phyloP scores from a whole-genome alignment of 2,113 vertebrate genomes.

The Corvus moneduloides region DNA sequence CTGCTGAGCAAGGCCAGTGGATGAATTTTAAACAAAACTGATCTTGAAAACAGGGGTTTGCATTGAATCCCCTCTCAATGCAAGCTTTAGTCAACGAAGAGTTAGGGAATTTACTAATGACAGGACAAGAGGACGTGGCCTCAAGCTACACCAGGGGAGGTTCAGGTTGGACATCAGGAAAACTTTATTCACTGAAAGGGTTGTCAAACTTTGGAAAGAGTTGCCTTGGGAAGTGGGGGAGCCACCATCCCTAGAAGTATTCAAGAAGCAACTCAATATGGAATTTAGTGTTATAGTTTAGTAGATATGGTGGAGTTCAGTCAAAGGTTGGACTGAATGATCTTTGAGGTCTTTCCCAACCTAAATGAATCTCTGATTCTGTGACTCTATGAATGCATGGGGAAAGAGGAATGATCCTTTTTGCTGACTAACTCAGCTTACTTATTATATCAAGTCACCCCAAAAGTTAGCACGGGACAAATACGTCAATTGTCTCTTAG shows the following conservation, averaged over 20 bases:
- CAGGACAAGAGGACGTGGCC: not conserved
- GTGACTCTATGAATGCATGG: not conserved
- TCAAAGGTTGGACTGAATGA: rapidly evolving
- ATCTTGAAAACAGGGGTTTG: not conserved
- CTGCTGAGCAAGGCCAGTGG: not conserved
- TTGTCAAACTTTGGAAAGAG: not conserved
- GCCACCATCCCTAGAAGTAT: not conserved
- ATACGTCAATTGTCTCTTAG: not conserved
- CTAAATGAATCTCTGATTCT: not conserved
- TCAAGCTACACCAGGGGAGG: not conserved
- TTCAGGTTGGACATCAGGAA: not conserved
- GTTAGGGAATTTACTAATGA: not conserved
- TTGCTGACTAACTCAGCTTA: not conserved
- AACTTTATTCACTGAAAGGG: not conserved
- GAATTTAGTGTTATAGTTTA: not conserved
- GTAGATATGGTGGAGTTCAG: not conserved
- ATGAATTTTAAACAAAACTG: not conserved
- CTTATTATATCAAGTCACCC: not conserved
- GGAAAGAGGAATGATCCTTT: not conserved
- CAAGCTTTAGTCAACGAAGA: not conserved
- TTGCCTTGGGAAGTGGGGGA: not conserved
- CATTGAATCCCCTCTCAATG: not conserved
- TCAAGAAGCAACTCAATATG: not conserved
- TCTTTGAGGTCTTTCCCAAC: not conserved
- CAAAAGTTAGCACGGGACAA: not conserved